Conservation (phyloP, 2,888 invertebrate genomes). For the Parnassius apollo region DNA sequence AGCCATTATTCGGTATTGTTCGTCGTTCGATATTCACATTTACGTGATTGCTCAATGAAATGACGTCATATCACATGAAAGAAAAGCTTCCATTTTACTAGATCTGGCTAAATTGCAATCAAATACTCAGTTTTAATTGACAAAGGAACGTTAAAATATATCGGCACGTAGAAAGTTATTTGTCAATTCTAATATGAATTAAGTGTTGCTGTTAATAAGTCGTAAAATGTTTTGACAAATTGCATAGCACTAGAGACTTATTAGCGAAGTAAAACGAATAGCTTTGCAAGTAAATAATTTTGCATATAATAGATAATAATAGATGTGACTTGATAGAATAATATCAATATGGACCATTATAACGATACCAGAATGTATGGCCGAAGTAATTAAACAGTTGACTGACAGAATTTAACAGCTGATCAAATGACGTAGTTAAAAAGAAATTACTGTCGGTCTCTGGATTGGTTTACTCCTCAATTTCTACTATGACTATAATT, state of each 20-base stretch:
- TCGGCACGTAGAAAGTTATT: constrained; percentile 16
- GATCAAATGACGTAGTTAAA: too few relatives aligned
- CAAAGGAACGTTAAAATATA: neutral
- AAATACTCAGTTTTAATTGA: constrained; percentile 11
- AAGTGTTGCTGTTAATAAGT: constrained; percentile 15
- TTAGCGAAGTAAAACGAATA: constrained; percentile 1
- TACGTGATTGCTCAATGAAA: constrained; percentile 50
- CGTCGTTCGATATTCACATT: constrained; percentile 1
- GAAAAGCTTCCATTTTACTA: constrained; percentile 53
- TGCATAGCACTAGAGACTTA: constrained; percentile 8
- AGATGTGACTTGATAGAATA: constrained; percentile 5
- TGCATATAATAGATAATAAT: too few relatives aligned
- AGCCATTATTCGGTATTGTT: neutral
- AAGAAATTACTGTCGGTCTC: too few relatives aligned
- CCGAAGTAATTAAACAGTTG: too few relatives aligned
- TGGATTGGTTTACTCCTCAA: too few relatives aligned
- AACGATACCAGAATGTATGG: constrained; percentile 2
- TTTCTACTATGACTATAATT: too few relatives aligned
- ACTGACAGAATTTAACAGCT: too few relatives aligned
- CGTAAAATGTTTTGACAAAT: neutral
- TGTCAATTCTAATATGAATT: constrained; percentile 17
- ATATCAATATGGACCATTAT: neutral
- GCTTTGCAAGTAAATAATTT: neutral
- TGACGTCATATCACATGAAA: constrained; percentile 53
- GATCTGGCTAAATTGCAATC: constrained; percentile 13